phyloP scores from a whole-genome alignment of 2,888 invertebrate genomes.

The Auanema freiburgensis region DNA sequence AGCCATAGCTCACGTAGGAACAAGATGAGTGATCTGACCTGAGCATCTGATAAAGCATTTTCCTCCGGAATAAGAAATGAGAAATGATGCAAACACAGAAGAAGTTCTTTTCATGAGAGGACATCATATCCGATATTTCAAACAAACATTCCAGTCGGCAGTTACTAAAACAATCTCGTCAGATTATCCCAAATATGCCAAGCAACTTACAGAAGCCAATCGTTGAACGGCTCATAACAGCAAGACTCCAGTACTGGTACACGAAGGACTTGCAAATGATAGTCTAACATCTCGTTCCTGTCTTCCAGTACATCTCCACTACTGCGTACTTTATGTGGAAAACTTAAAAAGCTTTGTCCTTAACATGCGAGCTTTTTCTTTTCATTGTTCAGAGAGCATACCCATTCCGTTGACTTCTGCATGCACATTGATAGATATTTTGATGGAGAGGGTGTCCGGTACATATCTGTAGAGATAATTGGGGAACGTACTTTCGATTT shows the following conservation, averaged over 20 bases:
- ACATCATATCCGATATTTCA: slow-evolving; percentile 9
- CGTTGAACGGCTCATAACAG: too few relatives aligned
- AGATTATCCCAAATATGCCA: background rate
- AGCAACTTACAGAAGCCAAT: slow-evolving; percentile 13
- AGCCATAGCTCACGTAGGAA: too few relatives aligned
- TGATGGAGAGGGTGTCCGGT: background rate
- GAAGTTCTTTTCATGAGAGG: slow-evolving; percentile 10
- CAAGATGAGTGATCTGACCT: too few relatives aligned
- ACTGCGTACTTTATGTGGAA: too few relatives aligned
- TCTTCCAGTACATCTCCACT: too few relatives aligned
- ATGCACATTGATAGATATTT: background rate
- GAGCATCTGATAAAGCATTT: slow-evolving; percentile 1
- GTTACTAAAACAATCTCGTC: slow-evolving; percentile 11
- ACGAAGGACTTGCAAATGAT: too few relatives aligned
- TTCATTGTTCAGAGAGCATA: too few relatives aligned
- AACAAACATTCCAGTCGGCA: slow-evolving; percentile 8
- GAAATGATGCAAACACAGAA: slow-evolving; percentile 11
- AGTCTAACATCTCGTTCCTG: too few relatives aligned
- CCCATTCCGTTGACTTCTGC: too few relatives aligned
- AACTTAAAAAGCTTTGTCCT: too few relatives aligned
- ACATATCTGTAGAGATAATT: background rate
- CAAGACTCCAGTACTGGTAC: too few relatives aligned
- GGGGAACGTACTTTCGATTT: background rate
- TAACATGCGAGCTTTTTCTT: too few relatives aligned
- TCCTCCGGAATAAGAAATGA: slow-evolving; percentile 4